phyloP scores from a whole-genome alignment of 2,797 vertebrate genomes.

The Myotis planiceps region DNA sequence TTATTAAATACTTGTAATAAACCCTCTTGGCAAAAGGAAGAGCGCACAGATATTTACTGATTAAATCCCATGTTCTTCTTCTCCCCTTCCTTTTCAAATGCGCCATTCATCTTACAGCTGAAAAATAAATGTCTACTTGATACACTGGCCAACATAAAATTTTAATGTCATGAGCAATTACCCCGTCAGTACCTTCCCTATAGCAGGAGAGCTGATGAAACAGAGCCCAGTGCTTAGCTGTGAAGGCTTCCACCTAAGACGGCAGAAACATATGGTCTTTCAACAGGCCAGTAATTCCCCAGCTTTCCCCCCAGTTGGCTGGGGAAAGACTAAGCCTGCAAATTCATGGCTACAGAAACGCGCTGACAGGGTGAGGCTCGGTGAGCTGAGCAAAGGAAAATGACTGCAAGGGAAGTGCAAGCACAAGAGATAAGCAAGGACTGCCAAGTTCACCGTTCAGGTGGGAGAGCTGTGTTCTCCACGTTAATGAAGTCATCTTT shows the following conservation, averaged over 20 bases:
- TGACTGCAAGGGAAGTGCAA: neutral
- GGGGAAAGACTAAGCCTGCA: conserved; percentile 7
- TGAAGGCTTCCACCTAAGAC: neutral
- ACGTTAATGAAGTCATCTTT: neutral
- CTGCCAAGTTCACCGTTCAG: neutral
- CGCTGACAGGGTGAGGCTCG: neutral
- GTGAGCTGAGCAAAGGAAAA: conserved; percentile 36
- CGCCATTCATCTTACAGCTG: neutral
- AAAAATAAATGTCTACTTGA: conserved; percentile 47
- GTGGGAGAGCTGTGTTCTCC: neutral
- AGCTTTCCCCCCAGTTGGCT: conserved; percentile 59
- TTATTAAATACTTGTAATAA: conserved; percentile 55
- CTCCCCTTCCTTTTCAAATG: conserved; percentile 7
- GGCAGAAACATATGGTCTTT: conserved; percentile 39
- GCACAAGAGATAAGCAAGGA: neutral
- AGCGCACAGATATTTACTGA: conserved; percentile 12
- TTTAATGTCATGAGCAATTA: conserved; percentile 35
- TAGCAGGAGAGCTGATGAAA: neutral
- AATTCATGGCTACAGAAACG: conserved; percentile 41
- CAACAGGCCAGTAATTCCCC: conserved; percentile 11
- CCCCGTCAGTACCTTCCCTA: neutral
- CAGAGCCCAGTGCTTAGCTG: neutral
- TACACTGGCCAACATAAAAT: neutral
- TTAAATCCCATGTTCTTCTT: neutral
- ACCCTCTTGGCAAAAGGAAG: neutral